Base-by-base conservation (phyloP, 2,113 vertebrate species). In the Psephotus haematonotus region DNA sequence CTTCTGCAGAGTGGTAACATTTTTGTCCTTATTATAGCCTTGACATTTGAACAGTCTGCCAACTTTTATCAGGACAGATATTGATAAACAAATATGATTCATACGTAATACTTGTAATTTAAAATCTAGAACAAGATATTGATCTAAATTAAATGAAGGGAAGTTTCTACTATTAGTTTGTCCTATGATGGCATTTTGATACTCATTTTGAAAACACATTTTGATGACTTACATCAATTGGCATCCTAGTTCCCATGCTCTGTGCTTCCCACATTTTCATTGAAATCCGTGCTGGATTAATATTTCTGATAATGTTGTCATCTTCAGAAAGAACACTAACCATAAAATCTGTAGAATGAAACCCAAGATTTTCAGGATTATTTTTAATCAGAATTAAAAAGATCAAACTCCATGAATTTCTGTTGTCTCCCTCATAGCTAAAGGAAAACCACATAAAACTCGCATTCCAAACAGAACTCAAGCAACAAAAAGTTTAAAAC, bases 291-390 rank as follows among this genome's bases (percentile, higher is more conserved):
- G 97, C 96, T 35, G 98, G 98, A 86, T 97, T 99, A 79, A 99
- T 98, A 78, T 98, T 98, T 89, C 95, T 99, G 81, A 99, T 98
- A 44, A 98, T 97, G 55, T 82, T 98, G 20, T 98, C 98, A 78
- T 98, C 98, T 94, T 99, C 99, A 75, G 99, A 99, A 94, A 99
- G 82, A 88, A 99, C 98, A 43, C 97, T 98, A 94, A 99, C 98
- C 52, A 98, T 97, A 96, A 99, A 99, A 96, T 99, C 99, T 99
- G 96, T 67, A 79, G 39, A 53, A 71, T 8, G 31, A 69, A 97
- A 88, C 24, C 75, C 84, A 94, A 68, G 17, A 33, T 28, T 59
- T 65, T 72, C 72, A 91, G 62, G 9, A 68, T 60, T 74, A 74
- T 95, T 67, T 86, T 90, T 69, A 69, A 69, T 75, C 33, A 77